Percentiles rank a stretch among this genome's conserved stretches.
Evolutionary conservation across 2,888 invertebrate species (phyloP).

Genomic region (Kuschelorhynchus macadamiae): DNA sequence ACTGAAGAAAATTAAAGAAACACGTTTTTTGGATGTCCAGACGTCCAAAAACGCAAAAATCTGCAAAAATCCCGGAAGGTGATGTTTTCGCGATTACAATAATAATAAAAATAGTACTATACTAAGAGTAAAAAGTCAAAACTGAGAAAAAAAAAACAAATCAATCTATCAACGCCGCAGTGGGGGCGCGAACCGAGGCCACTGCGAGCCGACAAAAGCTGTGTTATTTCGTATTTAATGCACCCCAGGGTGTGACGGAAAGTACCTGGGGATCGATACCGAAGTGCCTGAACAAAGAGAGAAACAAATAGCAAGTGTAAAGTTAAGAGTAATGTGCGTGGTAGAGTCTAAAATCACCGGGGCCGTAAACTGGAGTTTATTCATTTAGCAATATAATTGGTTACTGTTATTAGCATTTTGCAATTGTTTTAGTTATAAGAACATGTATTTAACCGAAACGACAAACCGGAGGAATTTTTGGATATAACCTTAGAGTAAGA

Average conservation of each 20-base stretch:
- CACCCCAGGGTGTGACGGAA: slow-evolving; percentile 57
- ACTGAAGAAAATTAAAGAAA: too few species aligned
- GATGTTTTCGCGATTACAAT: too few species aligned
- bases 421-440: background rate
- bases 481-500: too few species aligned
- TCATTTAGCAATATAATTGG: too few species aligned
- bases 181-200: slow-evolving; percentile 61
- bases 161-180: slow-evolving; percentile 67
- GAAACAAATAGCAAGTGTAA: slow-evolving; percentile 48
- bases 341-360: background rate
- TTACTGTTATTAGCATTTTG: too few species aligned
- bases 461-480: too few species aligned
- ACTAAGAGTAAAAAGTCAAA: slow-evolving; percentile 17
- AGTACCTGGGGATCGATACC: slow-evolving; percentile 50
- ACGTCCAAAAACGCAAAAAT: too few species aligned
- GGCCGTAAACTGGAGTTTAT: too few species aligned
- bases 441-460: too few species aligned
- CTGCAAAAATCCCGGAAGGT: too few species aligned
- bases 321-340: slow-evolving; percentile 41
- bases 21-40: too few species aligned
- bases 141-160: slow-evolving; percentile 63
- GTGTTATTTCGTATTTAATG: slow-evolving; percentile 66
- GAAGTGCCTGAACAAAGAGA: slow-evolving; percentile 39
- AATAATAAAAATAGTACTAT: background rate
- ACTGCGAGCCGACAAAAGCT: slow-evolving; percentile 67